Conservation (phyloP, 2,797 vertebrate genomes). For the Chloroceryle amazona region DNA sequence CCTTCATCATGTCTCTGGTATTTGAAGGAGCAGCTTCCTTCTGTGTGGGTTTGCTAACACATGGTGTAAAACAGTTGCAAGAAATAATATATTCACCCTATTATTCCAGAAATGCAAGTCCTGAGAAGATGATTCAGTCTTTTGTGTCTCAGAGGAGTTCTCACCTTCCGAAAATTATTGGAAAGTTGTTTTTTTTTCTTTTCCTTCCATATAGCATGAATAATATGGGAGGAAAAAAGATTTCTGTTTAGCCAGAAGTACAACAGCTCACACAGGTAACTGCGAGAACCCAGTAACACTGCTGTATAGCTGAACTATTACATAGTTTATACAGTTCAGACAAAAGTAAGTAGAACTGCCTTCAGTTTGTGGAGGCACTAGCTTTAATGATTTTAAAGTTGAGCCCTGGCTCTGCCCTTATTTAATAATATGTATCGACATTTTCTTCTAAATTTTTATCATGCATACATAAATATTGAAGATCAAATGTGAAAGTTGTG, state of each 20-base stretch:
- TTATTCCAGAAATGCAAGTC: not conserved
- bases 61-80: not conserved
- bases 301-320: not conserved
- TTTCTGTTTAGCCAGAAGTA: not conserved
- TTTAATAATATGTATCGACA: not conserved
- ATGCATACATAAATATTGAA: not conserved
- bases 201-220: not conserved
- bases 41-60: slow-evolving; percentile 16
- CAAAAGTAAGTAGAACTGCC: not conserved
- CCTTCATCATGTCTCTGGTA: not conserved
- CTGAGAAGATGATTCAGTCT: not conserved
- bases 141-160: not conserved
- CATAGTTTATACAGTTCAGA: not conserved
- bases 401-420: not conserved
- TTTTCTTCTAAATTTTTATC: not conserved
- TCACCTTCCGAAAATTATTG: not conserved
- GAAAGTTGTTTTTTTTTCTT: not conserved
- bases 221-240: not conserved
- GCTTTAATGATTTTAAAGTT: not conserved
- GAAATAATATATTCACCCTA: not conserved
- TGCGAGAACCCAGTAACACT: not conserved
- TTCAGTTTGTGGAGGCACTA: not conserved
- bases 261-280: not conserved
- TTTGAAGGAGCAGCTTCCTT: not conserved
- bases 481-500: not conserved